These are phyloP conservation scores for Varecia variegata DNA, from an alignment of 2,797 vertebrate species.

Conservation along the genomic window DNA sequence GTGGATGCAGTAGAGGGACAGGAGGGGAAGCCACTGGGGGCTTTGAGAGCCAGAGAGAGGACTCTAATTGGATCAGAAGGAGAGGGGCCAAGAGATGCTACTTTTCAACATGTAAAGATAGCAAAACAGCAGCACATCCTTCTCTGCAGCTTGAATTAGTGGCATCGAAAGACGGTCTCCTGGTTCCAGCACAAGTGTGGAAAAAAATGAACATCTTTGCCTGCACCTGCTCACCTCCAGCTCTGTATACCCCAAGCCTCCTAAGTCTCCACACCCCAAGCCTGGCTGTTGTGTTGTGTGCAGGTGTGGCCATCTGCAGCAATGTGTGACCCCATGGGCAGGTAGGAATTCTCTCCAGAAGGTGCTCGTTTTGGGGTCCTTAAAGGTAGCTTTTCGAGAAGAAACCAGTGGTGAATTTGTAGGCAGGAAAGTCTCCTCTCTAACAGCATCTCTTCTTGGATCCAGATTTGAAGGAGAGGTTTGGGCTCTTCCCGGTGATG, in stretches of 20 bases:
- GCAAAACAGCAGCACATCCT: background rate
- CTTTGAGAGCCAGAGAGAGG: background rate
- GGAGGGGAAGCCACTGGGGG: background rate
- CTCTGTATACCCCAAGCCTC: background rate
- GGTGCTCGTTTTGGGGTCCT: background rate
- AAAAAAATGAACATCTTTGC: background rate
- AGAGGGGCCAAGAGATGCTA: background rate
- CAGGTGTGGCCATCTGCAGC: background rate
- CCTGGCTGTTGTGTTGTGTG: background rate
- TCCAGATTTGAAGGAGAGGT: background rate
- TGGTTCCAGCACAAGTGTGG: background rate
- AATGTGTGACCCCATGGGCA: background rate
- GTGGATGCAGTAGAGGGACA: background rate
- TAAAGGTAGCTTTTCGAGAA: background rate
- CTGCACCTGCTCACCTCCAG: background rate
- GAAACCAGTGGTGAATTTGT: background rate
- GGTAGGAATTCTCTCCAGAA: background rate
- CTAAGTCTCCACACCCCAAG: accelerated
- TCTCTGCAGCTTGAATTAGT: background rate
- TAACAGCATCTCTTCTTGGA: background rate
- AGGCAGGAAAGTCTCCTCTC: background rate
- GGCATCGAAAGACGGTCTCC: background rate
- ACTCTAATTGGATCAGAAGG: background rate
- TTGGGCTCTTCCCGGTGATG: background rate
- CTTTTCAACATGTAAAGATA: background rate